phyloP scores from a whole-genome alignment of 2,113 vertebrate genomes.

The Festucalex cinctus region DNA sequence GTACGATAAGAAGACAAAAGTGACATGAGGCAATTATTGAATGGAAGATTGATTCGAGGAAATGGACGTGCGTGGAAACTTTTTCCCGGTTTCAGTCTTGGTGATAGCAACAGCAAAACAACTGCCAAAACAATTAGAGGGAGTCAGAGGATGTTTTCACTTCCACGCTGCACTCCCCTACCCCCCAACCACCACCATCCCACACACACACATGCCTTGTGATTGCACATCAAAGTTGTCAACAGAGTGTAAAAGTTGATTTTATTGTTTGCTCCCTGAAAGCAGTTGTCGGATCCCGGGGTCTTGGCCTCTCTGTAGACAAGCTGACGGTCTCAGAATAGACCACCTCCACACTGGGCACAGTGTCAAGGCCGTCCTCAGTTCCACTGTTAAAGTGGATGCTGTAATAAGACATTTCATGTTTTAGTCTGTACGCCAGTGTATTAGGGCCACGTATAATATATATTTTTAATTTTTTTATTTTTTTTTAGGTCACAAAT shows the following conservation, averaged over 20 bases:
- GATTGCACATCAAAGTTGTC: slow-evolving; percentile 69
- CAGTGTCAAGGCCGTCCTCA: background rate
- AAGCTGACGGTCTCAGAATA: slow-evolving; percentile 29
- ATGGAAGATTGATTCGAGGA: slow-evolving; percentile 65
- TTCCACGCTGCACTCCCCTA: slow-evolving; percentile 17
- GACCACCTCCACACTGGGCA: background rate
- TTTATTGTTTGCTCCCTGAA: slow-evolving; percentile 62
- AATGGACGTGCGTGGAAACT: slow-evolving; percentile 58
- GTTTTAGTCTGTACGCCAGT: background rate
- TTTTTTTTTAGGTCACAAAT: too few species aligned
- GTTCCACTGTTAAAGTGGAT: background rate
- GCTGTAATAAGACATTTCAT: background rate
- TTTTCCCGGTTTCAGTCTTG: slow-evolving; percentile 48
- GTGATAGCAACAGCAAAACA: slow-evolving; percentile 58
- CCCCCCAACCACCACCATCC: background rate
- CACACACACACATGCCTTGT: slow-evolving; percentile 34
- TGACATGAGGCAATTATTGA: slow-evolving; percentile 33
- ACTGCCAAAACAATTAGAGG: slow-evolving; percentile 70
- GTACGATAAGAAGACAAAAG: slow-evolving; percentile 38
- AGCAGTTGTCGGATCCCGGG: slow-evolving; percentile 50
- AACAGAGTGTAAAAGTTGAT: slow-evolving; percentile 60
- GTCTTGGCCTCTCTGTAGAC: slow-evolving; percentile 13
- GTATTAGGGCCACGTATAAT: too few species aligned
- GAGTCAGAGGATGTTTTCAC: slow-evolving; percentile 65
- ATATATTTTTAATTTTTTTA: too few species aligned